Base-by-base conservation (phyloP, 2,888 invertebrate species). In the Leucozona laternaria region DNA sequence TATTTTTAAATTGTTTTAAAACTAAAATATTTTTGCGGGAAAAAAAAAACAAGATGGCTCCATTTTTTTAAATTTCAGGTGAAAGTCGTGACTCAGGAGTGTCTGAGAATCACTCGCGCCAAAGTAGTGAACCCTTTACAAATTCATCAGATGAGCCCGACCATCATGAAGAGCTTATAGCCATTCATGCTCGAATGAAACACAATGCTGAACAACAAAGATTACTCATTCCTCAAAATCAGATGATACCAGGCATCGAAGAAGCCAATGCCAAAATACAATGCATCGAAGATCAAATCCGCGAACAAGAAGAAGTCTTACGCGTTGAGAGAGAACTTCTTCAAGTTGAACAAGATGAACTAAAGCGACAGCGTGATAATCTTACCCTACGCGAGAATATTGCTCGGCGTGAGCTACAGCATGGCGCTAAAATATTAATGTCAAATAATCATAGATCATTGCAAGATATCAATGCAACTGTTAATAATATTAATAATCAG, bases 31-130 rank as follows among this genome's bases (percentile, higher is more conserved):
- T n/a, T n/a, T n/a, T n/a, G 4, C 28, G 28, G 28, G 6, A 28
- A 28, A 28, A 4, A 28, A 5, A 28, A 28, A n/a, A n/a, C n/a
- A n/a, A n/a, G n/a, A n/a, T n/a, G n/a, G n/a, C n/a, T n/a, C n/a
- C 6, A 7, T 31, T 31, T 7, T 53, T n/a, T 15, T 3, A 15
- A 3, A 28, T 93, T 90, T 88, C 93, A 90, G 93, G 94, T 71
- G 96, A 96, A 89, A 96, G 96, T 88, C 94, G 96, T 75, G 97
- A 97, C 92, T 97, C 97, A 0, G 97, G 97, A 0, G 96, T 97
- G 1, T 95, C 95, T 0, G 95, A 94, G 89, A 95, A 95, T 89
- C 96, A 97, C 90, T 96, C 96, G 90, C 94, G 96, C 89, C 96
- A 97, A 91, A 96, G 96, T 90, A 96, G 96, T 92, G 96, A 96